Conservation (phyloP, 2,888 invertebrate species). For the Pseudococcus longispinus region DNA sequence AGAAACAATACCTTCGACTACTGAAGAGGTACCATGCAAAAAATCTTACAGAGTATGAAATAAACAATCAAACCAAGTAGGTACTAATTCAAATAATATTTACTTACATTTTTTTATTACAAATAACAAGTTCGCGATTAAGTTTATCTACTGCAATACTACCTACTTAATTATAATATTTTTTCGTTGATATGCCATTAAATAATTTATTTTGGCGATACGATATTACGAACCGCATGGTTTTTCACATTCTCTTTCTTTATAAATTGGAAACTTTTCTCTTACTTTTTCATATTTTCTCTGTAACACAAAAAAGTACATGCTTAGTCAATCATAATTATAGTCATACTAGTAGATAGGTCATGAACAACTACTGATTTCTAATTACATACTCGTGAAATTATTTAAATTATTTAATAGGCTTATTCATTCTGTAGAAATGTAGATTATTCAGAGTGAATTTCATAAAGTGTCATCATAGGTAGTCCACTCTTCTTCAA, state of each 20-base stretch:
- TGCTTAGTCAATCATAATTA: not conserved
- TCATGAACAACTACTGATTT: no score
- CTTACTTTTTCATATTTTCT: conserved; percentile 40
- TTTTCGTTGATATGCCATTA: conserved; percentile 48
- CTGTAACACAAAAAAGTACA: conserved; percentile 41
- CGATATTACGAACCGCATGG: not conserved
- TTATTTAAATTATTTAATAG: no score
- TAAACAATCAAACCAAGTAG: not conserved
- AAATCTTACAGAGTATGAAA: not conserved
- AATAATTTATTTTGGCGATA: not conserved
- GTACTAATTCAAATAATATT: not conserved
- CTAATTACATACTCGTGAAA: no score
- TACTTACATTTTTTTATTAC: not conserved
- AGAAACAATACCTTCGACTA: no score
- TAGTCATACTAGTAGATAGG: no score
- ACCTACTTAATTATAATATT: not conserved
- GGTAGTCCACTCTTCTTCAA: no score
- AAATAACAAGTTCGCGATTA: conserved; percentile 11
- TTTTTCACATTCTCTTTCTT: conserved; percentile 50
- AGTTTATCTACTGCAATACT: conserved; percentile 11
- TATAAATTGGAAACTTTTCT: conserved; percentile 49
- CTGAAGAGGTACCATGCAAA: not conserved
- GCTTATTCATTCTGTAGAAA: no score
- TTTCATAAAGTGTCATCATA: no score
- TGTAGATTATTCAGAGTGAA: no score